Conservation (phyloP, 2,888 invertebrate species). For the Dimorphilus gyrociliatus region DNA sequence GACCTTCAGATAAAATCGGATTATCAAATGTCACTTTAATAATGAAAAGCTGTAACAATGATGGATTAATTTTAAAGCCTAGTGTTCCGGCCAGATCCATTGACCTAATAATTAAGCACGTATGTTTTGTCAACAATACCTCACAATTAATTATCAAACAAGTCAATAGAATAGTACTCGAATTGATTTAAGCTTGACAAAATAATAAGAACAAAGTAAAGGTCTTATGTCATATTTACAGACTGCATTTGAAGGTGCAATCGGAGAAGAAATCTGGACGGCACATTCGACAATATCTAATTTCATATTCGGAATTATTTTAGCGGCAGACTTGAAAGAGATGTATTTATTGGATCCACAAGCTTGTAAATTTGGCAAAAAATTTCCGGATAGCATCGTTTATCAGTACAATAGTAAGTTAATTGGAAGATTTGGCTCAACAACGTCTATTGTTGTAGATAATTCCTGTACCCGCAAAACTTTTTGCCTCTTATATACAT, state of each 20-base stretch:
- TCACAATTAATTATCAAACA: too few relatives aligned
- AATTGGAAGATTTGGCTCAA: too few relatives aligned
- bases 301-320: slow-evolving; percentile 18
- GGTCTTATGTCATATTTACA: slow-evolving; percentile 4
- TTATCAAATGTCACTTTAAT: slow-evolving; percentile 14
- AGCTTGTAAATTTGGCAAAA: slow-evolving; percentile 16
- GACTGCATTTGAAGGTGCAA: slow-evolving; percentile 10
- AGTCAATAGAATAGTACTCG: too few relatives aligned
- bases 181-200: too few relatives aligned
- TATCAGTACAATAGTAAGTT: too few relatives aligned
- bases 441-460: slow-evolving; percentile 4
- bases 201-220: too few relatives aligned
- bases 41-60: too few relatives aligned
- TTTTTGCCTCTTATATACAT: slow-evolving; percentile 7
- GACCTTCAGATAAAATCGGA: slow-evolving; percentile 17
- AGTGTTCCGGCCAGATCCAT: slow-evolving; percentile 5
- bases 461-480: slow-evolving; percentile 3
- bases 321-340: slow-evolving; percentile 16
- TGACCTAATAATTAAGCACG: slow-evolving; percentile 4
- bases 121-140: too few relatives aligned
- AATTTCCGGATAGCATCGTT: too few relatives aligned
- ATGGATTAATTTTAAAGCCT: too few relatives aligned
- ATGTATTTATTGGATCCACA: slow-evolving; percentile 13
- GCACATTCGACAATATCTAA: slow-evolving; percentile 16
- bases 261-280: slow-evolving; percentile 23